Evolutionary conservation across 53 echinoderm and acorn worm species (phyloP).

Genomic region (Paracentrotus lividus): DNA sequence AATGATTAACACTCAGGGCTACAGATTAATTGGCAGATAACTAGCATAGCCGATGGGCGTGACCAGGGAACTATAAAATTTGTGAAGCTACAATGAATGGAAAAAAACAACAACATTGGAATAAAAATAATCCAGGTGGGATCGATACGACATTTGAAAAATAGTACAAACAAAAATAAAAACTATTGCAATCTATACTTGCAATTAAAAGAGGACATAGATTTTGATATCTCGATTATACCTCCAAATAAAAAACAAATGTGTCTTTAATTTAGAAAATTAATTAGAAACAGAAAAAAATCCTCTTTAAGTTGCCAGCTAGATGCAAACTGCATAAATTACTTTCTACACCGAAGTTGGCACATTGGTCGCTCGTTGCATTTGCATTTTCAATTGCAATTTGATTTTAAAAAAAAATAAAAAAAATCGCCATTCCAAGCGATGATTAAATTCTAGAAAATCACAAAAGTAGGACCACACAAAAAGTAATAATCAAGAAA

Average conservation of each 20-base stretch:
- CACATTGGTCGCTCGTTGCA: background rate
- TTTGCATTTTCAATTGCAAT: background rate
- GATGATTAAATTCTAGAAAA: background rate
- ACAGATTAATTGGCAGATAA: slow-evolving; percentile 48
- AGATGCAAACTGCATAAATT: background rate
- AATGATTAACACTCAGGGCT: slow-evolving; percentile 56
- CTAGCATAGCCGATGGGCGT: slow-evolving; percentile 43
- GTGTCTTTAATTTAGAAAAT: background rate
- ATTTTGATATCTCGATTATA: background rate
- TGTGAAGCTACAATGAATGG: slow-evolving; percentile 32
- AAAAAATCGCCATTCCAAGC: background rate
- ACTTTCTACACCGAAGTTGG: background rate
- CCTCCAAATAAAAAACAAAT: background rate
- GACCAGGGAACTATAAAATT: background rate
- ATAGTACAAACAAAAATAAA: background rate
- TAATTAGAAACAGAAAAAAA: background rate
- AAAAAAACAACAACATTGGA: background rate
- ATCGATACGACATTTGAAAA: background rate
- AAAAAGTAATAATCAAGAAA: background rate
- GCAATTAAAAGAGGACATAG: background rate
- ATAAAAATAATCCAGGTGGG: slow-evolving; percentile 4
- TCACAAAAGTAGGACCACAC: background rate
- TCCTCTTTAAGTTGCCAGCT: background rate
- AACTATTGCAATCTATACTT: background rate
- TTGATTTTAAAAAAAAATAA: too few relatives aligned